Conservation (phyloP, 2,113 vertebrate species). For the Xenopus tropicalis region DNA sequence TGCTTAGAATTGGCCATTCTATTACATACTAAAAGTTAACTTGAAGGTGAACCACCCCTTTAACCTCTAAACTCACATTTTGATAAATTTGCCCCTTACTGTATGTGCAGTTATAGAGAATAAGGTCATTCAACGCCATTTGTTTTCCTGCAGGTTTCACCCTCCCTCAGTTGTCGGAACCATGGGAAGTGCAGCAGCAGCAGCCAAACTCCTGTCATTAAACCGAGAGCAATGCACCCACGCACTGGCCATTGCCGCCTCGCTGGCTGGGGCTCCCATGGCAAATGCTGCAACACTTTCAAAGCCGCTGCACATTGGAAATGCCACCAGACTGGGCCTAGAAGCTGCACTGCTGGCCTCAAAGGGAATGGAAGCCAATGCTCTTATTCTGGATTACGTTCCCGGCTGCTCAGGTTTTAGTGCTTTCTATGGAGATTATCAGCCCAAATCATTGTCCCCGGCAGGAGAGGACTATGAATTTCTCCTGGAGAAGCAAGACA, state of each 20-base stretch:
- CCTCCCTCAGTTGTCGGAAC: slow-evolving; percentile 83
- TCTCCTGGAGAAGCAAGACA: slow-evolving; percentile 80
- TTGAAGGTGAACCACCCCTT: no score
- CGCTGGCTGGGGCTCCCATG: slow-evolving; percentile 82
- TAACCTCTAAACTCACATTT: no score
- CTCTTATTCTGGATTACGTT: slow-evolving; percentile 70
- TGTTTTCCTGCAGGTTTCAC: slow-evolving; percentile 74
- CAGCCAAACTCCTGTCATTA: slow-evolving; percentile 73
- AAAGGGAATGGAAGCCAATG: slow-evolving; percentile 74
- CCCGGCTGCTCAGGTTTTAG: slow-evolving; percentile 76
- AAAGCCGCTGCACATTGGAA: slow-evolving; percentile 81
- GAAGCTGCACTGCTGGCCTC: slow-evolving; percentile 81
- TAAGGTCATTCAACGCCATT: no score
- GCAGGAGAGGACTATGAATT: slow-evolving; percentile 58
- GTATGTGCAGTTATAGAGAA: no score
- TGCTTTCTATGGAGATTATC: slow-evolving; percentile 78
- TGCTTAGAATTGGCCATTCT: no score
- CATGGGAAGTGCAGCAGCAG: slow-evolving; percentile 79
- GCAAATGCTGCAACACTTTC: slow-evolving; percentile 85
- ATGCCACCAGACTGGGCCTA: slow-evolving; percentile 76
- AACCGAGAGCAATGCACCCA: slow-evolving; percentile 63
- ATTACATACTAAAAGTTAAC: no score
- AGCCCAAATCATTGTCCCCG: slow-evolving; percentile 57
- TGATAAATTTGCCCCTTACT: no score
- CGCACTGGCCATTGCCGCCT: slow-evolving; percentile 79